These are phyloP conservation scores for Umimayanthus kanabou DNA, from an alignment of 92 coral and sea anemone genomes.

Conservation along the genomic window DNA sequence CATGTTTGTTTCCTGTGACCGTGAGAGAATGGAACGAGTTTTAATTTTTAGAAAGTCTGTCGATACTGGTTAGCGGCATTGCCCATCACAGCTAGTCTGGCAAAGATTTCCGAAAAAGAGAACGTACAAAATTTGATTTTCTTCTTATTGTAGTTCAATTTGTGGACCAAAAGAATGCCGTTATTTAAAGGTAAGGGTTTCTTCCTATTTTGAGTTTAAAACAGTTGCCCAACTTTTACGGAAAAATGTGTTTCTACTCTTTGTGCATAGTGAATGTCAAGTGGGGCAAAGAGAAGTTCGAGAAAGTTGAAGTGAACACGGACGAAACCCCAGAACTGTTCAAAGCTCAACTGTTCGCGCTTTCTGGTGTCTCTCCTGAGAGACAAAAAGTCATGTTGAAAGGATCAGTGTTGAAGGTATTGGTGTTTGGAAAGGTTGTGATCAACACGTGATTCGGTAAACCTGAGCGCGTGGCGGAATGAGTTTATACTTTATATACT, in stretches of 20 bases:
- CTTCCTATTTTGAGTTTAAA: background rate
- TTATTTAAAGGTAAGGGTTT: slow-evolving; percentile 27
- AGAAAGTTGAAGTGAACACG: slow-evolving; percentile 85
- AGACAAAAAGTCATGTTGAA: slow-evolving; percentile 96
- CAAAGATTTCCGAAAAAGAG: background rate
- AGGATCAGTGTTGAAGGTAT: slow-evolving; percentile 95
- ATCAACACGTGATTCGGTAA: background rate
- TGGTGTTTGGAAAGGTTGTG: background rate
- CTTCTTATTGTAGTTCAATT: background rate
- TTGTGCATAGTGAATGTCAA: slow-evolving; percentile 82
- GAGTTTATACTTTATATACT: background rate
- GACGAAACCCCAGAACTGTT: slow-evolving; percentile 92
- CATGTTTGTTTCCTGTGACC: background rate
- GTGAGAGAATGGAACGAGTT: slow-evolving; percentile 25
- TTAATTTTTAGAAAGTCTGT: background rate
- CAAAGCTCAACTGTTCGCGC: slow-evolving; percentile 92
- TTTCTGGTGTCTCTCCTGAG: slow-evolving; percentile 96
- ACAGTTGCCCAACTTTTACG: background rate
- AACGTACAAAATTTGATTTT: background rate
- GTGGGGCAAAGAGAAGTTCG: slow-evolving; percentile 97
- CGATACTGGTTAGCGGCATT: slow-evolving; percentile 8
- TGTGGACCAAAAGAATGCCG: slow-evolving; percentile 12
- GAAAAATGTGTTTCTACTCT: background rate
- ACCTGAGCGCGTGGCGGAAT: background rate
- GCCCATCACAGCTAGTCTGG: slow-evolving; percentile 1